Evolutionary conservation across 2,113 vertebrate genomes (phyloP), one percentile per base, ranked within the genome.

Genomic region (Calyptommatus sinebrachiatus): DNA sequence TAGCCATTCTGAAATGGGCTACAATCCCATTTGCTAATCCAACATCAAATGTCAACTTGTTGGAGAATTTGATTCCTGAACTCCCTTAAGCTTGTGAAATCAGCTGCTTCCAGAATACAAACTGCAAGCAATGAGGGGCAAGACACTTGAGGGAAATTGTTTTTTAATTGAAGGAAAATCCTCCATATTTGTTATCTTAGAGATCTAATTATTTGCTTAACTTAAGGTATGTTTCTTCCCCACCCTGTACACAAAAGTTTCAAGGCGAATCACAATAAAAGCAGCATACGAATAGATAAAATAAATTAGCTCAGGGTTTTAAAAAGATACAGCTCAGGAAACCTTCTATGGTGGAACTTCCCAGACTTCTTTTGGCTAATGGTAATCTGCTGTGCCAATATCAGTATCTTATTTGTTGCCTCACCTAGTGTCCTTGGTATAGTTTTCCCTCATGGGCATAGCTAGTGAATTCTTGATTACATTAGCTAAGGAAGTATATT

Each of bases 71-170:
- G 35, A 79, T 45, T 21, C 35, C 84, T 18, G 12, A 86, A 79
- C 61, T 79, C 28, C 63, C 71, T 2, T 1, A 82, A 85, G 73
- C 41, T 45, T 35, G 21, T 1, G 2, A 85, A n/a, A 35, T 71
- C 82, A 78, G 69, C 71, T 7, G 71, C 86, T 83, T 0, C 82
- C 76, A 75, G 75, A 66, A 28, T n/a, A 83, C 75, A 24, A 68
- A 60, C 1, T 8, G 41, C 73, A 24, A 57, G 35, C 28, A 63
- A 28, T 29, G 68, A 72, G 11, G 7, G 12, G 10, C 35, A 26
- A 84, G 62, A 28, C 46, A 35, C 1, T 8, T 4, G 12, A 57
- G 61, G 79, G 78, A 53, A 35, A 68, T 50, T 21, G 18, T 46
- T 76, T 35, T 69, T 4, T 26, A 63, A 66, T 46, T 66, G 35